phyloP scores from a whole-genome alignment of 2,888 invertebrate genomes.

The Coenonympha arcania region DNA sequence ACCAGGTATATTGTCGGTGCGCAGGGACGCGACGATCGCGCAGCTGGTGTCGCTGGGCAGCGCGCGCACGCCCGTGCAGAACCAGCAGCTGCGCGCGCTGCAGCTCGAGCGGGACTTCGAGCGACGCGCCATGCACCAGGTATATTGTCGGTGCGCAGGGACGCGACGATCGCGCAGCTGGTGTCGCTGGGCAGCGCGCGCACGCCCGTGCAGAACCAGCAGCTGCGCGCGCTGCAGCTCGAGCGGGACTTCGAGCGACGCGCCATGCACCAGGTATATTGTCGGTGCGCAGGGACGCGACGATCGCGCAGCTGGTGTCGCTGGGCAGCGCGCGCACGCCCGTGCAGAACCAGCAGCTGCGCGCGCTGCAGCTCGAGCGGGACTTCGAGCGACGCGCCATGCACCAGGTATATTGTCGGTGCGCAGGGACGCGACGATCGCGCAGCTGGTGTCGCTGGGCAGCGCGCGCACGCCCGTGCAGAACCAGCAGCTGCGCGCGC shows the following conservation, averaged over 20 bases:
- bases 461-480: constrained; percentile 80
- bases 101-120: constrained; percentile 96
- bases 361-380: constrained; percentile 91
- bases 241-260: constrained; percentile 95
- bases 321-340: constrained; percentile 77
- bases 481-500: constrained; percentile 89
- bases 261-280: too few relatives aligned
- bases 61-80: constrained; percentile 82
- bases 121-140: constrained; percentile 87
- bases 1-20: too few relatives aligned
- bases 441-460: constrained; percentile 80
- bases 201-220: constrained; percentile 87
- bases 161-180: constrained; percentile 89
- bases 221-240: constrained; percentile 88
- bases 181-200: constrained; percentile 76
- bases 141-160: too few relatives aligned
- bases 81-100: constrained; percentile 89
- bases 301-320: constrained; percentile 84
- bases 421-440: constrained; percentile 92
- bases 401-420: too few relatives aligned
- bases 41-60: constrained; percentile 80
- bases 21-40: constrained; percentile 90
- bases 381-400: constrained; percentile 94
- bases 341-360: constrained; percentile 89
- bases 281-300: constrained; percentile 93